phyloP scores from a whole-genome alignment of 2,888 invertebrate genomes.

The Amblyteles armatorius region DNA sequence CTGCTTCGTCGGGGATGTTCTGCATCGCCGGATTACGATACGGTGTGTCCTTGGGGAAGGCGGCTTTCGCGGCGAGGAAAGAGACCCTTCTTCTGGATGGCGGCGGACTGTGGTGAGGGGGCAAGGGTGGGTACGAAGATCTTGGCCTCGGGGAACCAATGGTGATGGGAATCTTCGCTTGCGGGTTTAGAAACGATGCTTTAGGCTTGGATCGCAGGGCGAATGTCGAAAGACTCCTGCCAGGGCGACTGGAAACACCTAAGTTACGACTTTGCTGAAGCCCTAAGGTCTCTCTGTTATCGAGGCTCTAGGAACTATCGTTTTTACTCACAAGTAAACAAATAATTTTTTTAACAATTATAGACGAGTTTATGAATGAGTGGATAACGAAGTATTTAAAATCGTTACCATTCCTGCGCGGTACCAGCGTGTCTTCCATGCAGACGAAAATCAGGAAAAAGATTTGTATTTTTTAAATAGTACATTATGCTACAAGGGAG shows the following conservation, averaged over 20 bases:
- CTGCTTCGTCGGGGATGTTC: constrained; percentile 60
- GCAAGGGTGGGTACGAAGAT: constrained; percentile 73
- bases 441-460: too few relatives aligned
- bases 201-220: background rate
- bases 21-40: constrained; percentile 67
- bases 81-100: constrained; percentile 74
- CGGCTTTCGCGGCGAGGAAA: constrained; percentile 65
- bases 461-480: too few relatives aligned
- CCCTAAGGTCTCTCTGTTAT: background rate
- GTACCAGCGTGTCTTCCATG: too few relatives aligned
- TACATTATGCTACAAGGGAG: too few relatives aligned
- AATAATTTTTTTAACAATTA: background rate
- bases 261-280: constrained; percentile 50
- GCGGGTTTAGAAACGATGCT: background rate
- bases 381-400: too few relatives aligned
- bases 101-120: constrained; percentile 69
- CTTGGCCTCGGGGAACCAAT: constrained; percentile 70
- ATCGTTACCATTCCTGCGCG: too few relatives aligned
- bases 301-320: background rate
- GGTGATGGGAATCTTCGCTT: constrained; percentile 22
- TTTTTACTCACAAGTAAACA: background rate
- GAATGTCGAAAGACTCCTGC: constrained; percentile 9
- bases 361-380: too few relatives aligned
- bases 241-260: constrained; percentile 65
- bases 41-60: background rate